Conservation (phyloP, 35 echinoderm and acorn worm species). For the Ophiothrix spiculata region DNA sequence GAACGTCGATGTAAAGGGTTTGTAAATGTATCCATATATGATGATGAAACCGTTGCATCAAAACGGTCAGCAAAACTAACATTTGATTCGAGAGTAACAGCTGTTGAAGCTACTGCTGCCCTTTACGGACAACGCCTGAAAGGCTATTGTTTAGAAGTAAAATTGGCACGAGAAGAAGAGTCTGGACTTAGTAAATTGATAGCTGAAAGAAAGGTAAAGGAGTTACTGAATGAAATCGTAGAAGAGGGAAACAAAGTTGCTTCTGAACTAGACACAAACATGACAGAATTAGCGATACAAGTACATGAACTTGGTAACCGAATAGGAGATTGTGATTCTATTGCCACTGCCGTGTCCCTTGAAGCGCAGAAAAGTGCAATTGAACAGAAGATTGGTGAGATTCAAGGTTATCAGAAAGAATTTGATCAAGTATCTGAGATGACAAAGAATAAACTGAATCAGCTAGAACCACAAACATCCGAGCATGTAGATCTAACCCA, state of each 20-base stretch:
- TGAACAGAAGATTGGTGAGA: constrained; percentile 4
- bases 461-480: neutral
- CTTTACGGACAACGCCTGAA: constrained; percentile 11
- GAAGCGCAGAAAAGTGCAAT: neutral
- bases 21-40: neutral
- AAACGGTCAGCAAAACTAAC: neutral
- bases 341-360: neutral
- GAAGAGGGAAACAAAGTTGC: neutral
- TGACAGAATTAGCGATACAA: neutral
- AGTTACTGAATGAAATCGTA: constrained; percentile 1
- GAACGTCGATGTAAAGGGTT: neutral
- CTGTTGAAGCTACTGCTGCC: neutral
- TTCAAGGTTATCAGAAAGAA: constrained; percentile 7
- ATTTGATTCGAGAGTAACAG: neutral
- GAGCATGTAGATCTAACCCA: neutral
- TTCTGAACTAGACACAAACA: neutral
- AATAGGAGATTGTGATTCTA: neutral
- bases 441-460: neutral
- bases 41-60: neutral
- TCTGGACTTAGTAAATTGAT: neutral
- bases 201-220: neutral
- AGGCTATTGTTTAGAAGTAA: neutral
- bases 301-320: neutral
- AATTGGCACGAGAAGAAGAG: neutral
- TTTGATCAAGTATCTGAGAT: constrained; percentile 4